A percentile compares a stretch with the other conserved stretches of the same genome.
These are phyloP conservation scores for Enhydra lutris DNA, from an alignment of 2,113 vertebrate genomes.

Conservation along the genomic window DNA sequence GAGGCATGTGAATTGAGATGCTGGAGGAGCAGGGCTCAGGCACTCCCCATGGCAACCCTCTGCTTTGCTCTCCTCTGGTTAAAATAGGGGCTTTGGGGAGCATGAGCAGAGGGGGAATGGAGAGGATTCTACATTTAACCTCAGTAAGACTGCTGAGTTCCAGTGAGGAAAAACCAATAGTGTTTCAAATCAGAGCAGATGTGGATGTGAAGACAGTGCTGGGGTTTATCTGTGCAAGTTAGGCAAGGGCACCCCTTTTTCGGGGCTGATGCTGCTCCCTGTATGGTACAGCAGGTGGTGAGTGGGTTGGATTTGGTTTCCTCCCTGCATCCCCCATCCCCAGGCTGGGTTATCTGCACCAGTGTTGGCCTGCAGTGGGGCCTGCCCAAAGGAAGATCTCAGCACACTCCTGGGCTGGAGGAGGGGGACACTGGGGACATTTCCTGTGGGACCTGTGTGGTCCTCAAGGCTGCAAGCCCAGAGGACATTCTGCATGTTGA, in stretches of 20 bases:
- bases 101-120: accelerated
- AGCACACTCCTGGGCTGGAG: background rate
- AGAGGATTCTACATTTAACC: background rate
- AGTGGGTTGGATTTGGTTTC: background rate
- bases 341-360: no score
- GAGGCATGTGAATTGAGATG: background rate
- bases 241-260: background rate
- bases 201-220: background rate
- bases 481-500: background rate
- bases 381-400: background rate
- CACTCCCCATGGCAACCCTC: accelerated
- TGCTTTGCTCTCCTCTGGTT: background rate
- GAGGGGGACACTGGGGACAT: background rate
- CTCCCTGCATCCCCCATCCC: background rate
- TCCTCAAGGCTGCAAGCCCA: no score
- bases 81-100: accelerated
- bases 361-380: no score
- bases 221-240: accelerated
- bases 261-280: background rate
- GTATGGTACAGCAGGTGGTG: no score
- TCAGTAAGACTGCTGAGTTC: background rate
- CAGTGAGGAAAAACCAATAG: background rate
- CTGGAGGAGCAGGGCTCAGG: no score
- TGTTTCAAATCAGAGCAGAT: background rate
- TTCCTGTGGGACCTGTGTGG: background rate